Evolutionary conservation across 2,888 invertebrate species (phyloP), one percentile per base, ranked within the genome.

Genomic region (Megastigmus dorsalis): DNA sequence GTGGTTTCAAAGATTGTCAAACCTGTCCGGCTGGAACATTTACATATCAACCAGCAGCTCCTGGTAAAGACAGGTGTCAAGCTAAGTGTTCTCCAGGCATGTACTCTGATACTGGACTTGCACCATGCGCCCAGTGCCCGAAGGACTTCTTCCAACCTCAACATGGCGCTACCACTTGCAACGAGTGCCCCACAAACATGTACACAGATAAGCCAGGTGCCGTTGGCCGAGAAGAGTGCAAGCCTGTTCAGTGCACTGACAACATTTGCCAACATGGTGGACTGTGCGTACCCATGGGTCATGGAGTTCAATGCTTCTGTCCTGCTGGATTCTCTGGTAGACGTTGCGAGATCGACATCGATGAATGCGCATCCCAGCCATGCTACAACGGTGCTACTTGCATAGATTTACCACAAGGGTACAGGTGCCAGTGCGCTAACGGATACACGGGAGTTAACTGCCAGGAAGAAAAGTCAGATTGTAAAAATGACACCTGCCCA

Each of bases 311-410:
- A 85, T 97, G 97, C 86, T 95, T 96, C 89, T 97, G 97, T 82
- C 97, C 97, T 0, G 97, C 97, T 82, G 97, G 97, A 66, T 98
- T 97, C 89, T 96, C 96, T 0, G 98, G 98, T 70, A 92, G 95
- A 74, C 92, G 95, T 75, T 98, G 98, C 88, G 97, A 98, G 89
- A 92, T 96, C 76, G 98, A 98, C 82, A 96, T 98, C 57, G 95
- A 98, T 83, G 98, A 98, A 85, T 98, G 98, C 85, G 93, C 94
- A 5, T 97, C 97, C 6, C 94, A 95, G 81, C 98, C 98, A 18
- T 98, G 98, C 86, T 96, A 95, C 86, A 97, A 98, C 84, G 94
- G 95, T 6, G 98, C 95, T 23, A 94, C 94, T 33, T 98, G 98
- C 87, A 93, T 95, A 54, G 98, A 98, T 88, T 90, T 94, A 69